Base-by-base conservation (phyloP, 2,113 vertebrate genomes). In the Tonatia bakeri region DNA sequence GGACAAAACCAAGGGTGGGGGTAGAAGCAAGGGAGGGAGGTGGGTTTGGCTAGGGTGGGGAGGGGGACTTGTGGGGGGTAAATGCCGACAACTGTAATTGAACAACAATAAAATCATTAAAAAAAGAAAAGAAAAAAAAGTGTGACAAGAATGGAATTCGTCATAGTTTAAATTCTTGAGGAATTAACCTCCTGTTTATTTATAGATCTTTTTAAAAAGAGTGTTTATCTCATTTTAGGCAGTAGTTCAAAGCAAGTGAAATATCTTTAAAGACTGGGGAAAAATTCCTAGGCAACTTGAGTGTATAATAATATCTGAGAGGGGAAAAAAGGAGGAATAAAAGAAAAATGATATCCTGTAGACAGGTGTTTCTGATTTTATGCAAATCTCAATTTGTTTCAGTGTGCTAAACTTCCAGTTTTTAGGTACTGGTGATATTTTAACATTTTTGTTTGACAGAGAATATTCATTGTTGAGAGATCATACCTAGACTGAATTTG, bases 171-270 rank as follows among this genome's bases (percentile, higher is more conserved):
- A 87, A 90, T 85, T 84, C 81, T 90, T 92, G 20, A 94, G 70
- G 36, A 31, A 82, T 84, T 87, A 91, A 64, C 16, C 33, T 84
- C 87, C 65, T 65, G 3, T 50, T 85, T 95, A 82, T 84, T 87
- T 90, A 73, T 79, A 91, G 67, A 76, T 70, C 33, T 76, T 77
- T 75, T 33, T 17, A 69, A 90, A 79, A 65, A 59, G 5, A 65
- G 31, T 56, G 26, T 86, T 95, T 95, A 86, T 91, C 70, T 92
- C 61, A 61, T 94, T 92, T 81, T 67, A 52, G 26, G 70, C 28
- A 87, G 7, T 61, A 88, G 77, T 90, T 96, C 38, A 65, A 89
- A 94, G 64, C 54, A 93, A 65, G 24, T 36, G 14, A 31, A 85
- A 45, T 47, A 82, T 36, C 7, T 61, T 14, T 88, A 94, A 52